Evolutionary conservation across 2,888 invertebrate genomes (phyloP).

Genomic region (Drosophila demipolita): DNA sequence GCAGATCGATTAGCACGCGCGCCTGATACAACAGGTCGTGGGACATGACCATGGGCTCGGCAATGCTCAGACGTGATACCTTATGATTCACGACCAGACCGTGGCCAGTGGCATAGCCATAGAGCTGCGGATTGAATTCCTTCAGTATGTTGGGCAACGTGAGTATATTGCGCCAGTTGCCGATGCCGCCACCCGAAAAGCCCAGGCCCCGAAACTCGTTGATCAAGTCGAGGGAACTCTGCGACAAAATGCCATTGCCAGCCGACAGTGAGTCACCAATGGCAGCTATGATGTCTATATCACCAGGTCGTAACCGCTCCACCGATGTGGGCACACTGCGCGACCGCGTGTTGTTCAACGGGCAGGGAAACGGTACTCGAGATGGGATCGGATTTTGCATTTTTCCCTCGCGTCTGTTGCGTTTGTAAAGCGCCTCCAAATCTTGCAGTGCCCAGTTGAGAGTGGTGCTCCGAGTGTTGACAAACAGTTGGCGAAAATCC

Average conservation of each 20-base stretch:
- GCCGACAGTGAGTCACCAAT: slow-evolving; percentile 88
- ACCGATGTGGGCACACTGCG: slow-evolving; percentile 85
- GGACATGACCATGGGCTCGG: slow-evolving; percentile 83
- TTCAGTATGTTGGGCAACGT: slow-evolving; percentile 88
- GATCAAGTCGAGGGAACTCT: slow-evolving; percentile 84
- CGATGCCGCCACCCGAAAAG: slow-evolving; percentile 86
- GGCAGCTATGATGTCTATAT: slow-evolving; percentile 87
- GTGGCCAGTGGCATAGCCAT: slow-evolving; percentile 86
- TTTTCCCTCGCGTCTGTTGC: slow-evolving; percentile 67
- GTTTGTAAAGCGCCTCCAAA: slow-evolving; percentile 41
- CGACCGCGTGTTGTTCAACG: slow-evolving; percentile 80
- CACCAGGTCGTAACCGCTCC: slow-evolving; percentile 86
- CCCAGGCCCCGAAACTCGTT: slow-evolving; percentile 86
- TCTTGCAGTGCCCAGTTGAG: slow-evolving; percentile 49
- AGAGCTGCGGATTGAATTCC: slow-evolving; percentile 88
- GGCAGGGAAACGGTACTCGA: slow-evolving; percentile 83
- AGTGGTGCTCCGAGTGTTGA: slow-evolving; percentile 47
- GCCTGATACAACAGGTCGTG: slow-evolving; percentile 77
- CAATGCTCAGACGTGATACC: slow-evolving; percentile 74
- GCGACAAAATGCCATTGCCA: slow-evolving; percentile 86
- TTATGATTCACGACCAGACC: slow-evolving; percentile 68
- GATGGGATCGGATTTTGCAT: slow-evolving; percentile 73
- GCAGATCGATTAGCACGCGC: slow-evolving; percentile 69
- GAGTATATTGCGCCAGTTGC: slow-evolving; percentile 86
- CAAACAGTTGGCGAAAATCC: slow-evolving; percentile 56